Conservation (phyloP, 2,888 invertebrate species). For the Apodemia duryi region DNA sequence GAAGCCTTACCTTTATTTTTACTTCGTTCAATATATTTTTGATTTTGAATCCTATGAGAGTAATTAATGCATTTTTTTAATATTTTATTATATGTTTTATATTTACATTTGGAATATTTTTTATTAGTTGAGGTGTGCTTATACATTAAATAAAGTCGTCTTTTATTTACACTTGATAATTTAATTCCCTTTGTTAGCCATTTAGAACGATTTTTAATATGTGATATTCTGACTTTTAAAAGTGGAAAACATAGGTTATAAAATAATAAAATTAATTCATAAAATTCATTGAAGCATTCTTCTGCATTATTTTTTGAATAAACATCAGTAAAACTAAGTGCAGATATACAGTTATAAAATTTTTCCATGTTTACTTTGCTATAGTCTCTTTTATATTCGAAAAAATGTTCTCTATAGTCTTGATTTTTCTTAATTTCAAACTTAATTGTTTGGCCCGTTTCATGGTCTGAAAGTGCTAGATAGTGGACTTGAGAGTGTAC, state of each 20-base stretch:
- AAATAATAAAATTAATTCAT: conserved; percentile 3
- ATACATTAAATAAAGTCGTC: background rate
- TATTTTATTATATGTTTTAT: background rate
- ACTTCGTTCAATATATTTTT: background rate
- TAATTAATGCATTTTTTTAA: background rate
- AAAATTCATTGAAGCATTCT: background rate
- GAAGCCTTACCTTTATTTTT: conserved; percentile 7
- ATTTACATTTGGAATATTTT: background rate
- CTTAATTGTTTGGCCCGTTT: background rate
- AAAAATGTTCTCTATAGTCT: background rate
- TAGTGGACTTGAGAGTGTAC: background rate
- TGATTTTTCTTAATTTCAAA: background rate
- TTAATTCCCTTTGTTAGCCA: conserved; percentile 6
- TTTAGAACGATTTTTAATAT: background rate
- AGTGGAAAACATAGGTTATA: background rate
- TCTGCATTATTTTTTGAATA: background rate
- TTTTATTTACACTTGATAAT: background rate
- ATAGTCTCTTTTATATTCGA: conserved; percentile 4
- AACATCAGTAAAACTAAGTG: background rate
- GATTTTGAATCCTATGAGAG: conserved; percentile 1
- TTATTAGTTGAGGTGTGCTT: background rate
- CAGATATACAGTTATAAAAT: background rate
- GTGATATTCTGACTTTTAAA: conserved; percentile 1
- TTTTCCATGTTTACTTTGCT: background rate
- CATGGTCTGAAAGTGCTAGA: background rate